Percentiles rank a stretch among this genome's conserved stretches.
These are phyloP conservation scores for Papilio dardanus DNA, from an alignment of 1,140 invertebrate species.

Conservation along the genomic window DNA sequence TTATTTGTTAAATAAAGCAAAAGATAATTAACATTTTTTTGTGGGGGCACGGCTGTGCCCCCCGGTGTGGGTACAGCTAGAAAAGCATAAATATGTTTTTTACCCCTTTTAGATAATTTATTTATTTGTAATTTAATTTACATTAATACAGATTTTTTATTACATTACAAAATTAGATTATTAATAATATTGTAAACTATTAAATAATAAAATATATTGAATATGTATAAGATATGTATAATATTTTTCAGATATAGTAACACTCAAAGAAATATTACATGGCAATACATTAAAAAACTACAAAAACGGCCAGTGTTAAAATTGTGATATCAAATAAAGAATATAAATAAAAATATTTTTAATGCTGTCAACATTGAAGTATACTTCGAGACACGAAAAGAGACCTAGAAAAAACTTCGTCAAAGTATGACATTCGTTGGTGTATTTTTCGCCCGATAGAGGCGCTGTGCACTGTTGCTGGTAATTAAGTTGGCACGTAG, in stretches of 20 bases:
- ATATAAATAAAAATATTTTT: constrained; percentile 21
- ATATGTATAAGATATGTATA: background rate
- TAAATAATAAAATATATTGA: background rate
- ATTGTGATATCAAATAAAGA: background rate
- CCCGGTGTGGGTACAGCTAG: background rate
- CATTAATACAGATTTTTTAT: constrained; percentile 13
- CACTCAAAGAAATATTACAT: background rate
- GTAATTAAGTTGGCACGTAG: background rate
- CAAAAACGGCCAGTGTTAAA: background rate
- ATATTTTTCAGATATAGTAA: background rate
- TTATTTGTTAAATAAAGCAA: background rate
- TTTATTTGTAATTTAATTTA: background rate
- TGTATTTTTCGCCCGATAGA: too few relatives aligned
- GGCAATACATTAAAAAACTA: background rate
- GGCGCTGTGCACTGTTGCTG: too few relatives aligned
- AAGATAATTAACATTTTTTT: background rate
- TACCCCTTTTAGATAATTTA: background rate
- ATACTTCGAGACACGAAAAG: background rate
- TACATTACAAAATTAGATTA: background rate
- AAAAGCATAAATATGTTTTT: background rate
- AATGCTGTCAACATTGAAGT: constrained; percentile 2
- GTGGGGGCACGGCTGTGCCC: background rate
- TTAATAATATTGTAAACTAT: background rate
- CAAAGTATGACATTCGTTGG: too few relatives aligned
- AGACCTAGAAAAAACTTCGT: background rate